Percentiles rank a stretch among this genome's conserved stretches.
Conservation (phyloP, 2,113 vertebrate genomes). For the Malurus alboscapulatus region DNA sequence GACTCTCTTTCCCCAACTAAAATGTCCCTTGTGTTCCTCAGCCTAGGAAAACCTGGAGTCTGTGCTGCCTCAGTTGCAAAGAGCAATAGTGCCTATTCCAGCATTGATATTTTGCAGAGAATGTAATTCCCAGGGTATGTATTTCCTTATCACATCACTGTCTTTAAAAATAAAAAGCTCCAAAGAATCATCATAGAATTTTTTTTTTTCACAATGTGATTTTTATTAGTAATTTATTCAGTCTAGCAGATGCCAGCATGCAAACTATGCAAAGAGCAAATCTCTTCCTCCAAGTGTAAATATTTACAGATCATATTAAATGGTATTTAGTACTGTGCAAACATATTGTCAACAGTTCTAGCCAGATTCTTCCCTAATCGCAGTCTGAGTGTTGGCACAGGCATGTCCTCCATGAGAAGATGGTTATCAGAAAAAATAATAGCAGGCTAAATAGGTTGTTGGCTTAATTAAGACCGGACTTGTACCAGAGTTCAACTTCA, state of each 20-base stretch:
- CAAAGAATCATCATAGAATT: background rate
- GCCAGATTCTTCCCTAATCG: constrained; percentile 8
- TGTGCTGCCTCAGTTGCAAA: background rate
- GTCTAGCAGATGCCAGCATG: constrained; percentile 39
- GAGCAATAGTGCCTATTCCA: background rate
- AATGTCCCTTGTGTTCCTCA: background rate
- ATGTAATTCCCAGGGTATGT: background rate
- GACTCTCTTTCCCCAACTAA: background rate
- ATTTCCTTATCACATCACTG: background rate
- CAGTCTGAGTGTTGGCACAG: constrained; percentile 39
- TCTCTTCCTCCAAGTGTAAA: constrained; percentile 40
- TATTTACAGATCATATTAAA: constrained; percentile 49
- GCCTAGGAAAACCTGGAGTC: background rate
- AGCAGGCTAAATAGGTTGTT: background rate
- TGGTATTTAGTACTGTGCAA: constrained; percentile 50
- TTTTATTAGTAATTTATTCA: constrained; percentile 41
- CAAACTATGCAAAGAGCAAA: constrained; percentile 34
- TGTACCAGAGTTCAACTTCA: background rate
- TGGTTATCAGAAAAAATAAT: background rate
- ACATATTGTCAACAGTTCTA: constrained; percentile 34
- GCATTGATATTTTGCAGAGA: background rate
- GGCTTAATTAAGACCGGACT: background rate
- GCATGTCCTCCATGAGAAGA: background rate
- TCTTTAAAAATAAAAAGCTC: background rate
- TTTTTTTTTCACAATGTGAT: background rate